Evolutionary conservation across 2,797 vertebrate genomes (phyloP).

Genomic region (Chelon labrosus): DNA sequence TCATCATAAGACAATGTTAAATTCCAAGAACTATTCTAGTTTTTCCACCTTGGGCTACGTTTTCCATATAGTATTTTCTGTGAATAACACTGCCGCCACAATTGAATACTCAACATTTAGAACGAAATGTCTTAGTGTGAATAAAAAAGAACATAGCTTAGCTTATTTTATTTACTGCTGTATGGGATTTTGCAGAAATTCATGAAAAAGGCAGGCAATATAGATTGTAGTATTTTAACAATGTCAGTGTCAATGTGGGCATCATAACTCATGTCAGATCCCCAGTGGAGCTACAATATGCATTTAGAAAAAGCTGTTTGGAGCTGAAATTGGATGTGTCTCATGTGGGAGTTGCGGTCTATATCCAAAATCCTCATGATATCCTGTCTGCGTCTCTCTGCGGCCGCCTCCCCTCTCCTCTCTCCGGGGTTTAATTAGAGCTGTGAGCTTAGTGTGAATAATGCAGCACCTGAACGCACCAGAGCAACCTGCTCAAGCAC

Average conservation of each 20-base stretch:
- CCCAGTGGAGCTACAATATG: slow-evolving; percentile 2
- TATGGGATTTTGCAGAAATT: too few relatives aligned
- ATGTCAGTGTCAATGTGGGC: slow-evolving; percentile 10
- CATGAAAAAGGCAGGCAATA: too few relatives aligned
- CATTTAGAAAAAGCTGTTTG: slow-evolving; percentile 1
- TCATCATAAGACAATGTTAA: too few relatives aligned
- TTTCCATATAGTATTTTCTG: too few relatives aligned
- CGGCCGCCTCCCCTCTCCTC: background rate
- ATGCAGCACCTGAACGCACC: slow-evolving; percentile 56
- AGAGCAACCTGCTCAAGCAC: slow-evolving; percentile 22
- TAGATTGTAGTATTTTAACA: too few relatives aligned
- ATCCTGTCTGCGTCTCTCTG: slow-evolving; percentile 7
- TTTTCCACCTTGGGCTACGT: too few relatives aligned
- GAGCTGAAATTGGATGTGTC: slow-evolving; percentile 23
- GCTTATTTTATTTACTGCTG: too few relatives aligned
- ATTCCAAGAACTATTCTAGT: too few relatives aligned
- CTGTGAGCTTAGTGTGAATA: slow-evolving; percentile 45
- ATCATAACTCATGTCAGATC: background rate
- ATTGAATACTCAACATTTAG: too few relatives aligned
- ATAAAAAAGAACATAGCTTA: too few relatives aligned
- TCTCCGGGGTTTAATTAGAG: slow-evolving; percentile 62
- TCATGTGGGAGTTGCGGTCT: slow-evolving; percentile 25
- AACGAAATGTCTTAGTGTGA: too few relatives aligned
- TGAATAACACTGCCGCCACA: too few relatives aligned
- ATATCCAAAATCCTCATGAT: slow-evolving; percentile 40